A percentile compares a stretch with the other conserved stretches of the same genome.
Conservation (phyloP, 2,888 invertebrate genomes). For the Eupsilia transversa region DNA sequence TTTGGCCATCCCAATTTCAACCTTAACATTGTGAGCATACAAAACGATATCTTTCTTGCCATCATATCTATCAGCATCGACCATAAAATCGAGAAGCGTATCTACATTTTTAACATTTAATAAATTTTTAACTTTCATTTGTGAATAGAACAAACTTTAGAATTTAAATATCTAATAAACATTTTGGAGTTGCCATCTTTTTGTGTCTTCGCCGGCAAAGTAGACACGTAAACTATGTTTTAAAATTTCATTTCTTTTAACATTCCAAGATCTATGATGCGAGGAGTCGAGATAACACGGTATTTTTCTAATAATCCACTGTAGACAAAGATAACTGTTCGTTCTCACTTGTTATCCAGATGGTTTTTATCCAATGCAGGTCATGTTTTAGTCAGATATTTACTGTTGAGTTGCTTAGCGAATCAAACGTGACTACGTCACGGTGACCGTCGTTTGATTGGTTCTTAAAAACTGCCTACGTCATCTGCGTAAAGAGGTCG, state of each 20-base stretch:
- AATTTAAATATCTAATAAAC: conserved; percentile 52
- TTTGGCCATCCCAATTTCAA: conserved; percentile 13
- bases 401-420: background rate
- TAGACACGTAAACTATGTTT: conserved; percentile 30
- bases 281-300: background rate
- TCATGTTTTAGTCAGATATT: background rate
- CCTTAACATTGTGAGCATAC: conserved; percentile 11
- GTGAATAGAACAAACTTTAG: conserved; percentile 51
- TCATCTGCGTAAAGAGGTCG: conserved; percentile 9
- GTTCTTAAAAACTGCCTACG: background rate
- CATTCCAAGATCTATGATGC: conserved; percentile 7
- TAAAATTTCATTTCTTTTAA: conserved; percentile 1
- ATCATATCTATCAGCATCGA: conserved; percentile 51
- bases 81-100: conserved; percentile 66
- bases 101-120: conserved; percentile 64
- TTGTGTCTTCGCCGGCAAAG: conserved; percentile 47
- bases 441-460: background rate
- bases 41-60: conserved; percentile 14
- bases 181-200: conserved; percentile 19
- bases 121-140: conserved; percentile 52
- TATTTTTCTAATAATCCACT: conserved; percentile 19
- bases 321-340: background rate
- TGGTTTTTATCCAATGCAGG: background rate
- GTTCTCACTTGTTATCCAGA: background rate
- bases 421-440: conserved; percentile 23